Base-by-base conservation (phyloP, 2,888 invertebrate species). In the Ernsta delagoae region DNA sequence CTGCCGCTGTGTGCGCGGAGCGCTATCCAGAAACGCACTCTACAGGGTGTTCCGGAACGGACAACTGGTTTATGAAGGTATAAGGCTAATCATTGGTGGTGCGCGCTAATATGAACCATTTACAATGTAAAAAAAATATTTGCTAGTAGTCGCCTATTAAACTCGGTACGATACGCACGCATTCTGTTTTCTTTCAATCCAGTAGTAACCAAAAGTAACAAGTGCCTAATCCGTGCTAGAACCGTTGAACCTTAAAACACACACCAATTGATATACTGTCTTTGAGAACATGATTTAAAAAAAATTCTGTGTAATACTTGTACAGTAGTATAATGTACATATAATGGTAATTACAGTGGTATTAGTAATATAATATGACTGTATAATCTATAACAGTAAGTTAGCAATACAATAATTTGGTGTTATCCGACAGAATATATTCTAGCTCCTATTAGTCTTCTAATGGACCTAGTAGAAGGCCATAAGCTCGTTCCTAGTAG, bases 1-100 rank as follows among this genome's bases (percentile, higher is more conserved):
- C 0, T 97, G 98, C 78, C 94, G 97, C 57, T 98, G 98, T 83
- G 91, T 94, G 0, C 96, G 96, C 81, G 99, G 99, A 0, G 75
- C 91, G 0, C 93, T 99, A 1, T 95, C 95, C 70, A 96, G 96
- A 77, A 89, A 94, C 70, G 95, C 95, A 0, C 79, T 89, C 43
- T 98, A 95, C 84, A 94, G 95, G 74, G 83, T 99, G 12, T 70
- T 96, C 0, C 90, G 99, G 36, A 92, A 94, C 5, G 94, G 92
- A 4, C 94, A 97, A 65, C 83, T 95, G 24, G 83, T 98, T 54
- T 95, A 94, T 83, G 95, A 96, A 83, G 98, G 98, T 96, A 89
- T 82, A 71, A 41, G 36, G 1, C 4, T 31, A 59, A 24, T 11
- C 43, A 7, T 57, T 59, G 34, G 5, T 48, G 45, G n/a, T 48